phyloP scores from a whole-genome alignment of 2,797 vertebrate genomes.

The Rhabdomys pumilio region DNA sequence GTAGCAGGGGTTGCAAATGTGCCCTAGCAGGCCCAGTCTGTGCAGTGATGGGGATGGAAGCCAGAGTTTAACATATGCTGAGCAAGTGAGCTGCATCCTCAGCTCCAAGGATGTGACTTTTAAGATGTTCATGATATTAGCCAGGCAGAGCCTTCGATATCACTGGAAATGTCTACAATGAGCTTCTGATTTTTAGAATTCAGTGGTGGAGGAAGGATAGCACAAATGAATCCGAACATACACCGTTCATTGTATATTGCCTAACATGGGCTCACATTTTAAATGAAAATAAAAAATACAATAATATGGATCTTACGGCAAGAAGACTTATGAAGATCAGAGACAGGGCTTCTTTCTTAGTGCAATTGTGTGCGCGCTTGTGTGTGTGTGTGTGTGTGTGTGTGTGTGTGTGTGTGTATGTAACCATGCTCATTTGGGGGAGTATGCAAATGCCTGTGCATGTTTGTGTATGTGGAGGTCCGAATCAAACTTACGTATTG shows the following conservation, averaged over 20 bases:
- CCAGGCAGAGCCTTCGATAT: neutral
- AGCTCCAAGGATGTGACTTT: neutral
- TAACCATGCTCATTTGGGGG: neutral
- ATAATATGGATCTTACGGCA: neutral
- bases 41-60: neutral
- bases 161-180: neutral
- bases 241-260: neutral
- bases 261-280: conserved; percentile 1
- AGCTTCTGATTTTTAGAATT: conserved; percentile 46
- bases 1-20: neutral
- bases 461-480: neutral
- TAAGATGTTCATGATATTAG: neutral
- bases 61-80: neutral
- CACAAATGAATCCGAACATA: neutral
- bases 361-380: neutral
- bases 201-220: neutral
- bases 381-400: no score
- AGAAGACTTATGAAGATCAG: neutral
- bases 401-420: no score
- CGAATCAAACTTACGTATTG: neutral
- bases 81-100: neutral
- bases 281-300: conserved; percentile 43
- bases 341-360: neutral
- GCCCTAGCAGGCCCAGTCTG: neutral
- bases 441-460: neutral